These are phyloP conservation scores for Sussaba pulchella DNA, from an alignment of 2,888 invertebrate species.

Conservation along the genomic window DNA sequence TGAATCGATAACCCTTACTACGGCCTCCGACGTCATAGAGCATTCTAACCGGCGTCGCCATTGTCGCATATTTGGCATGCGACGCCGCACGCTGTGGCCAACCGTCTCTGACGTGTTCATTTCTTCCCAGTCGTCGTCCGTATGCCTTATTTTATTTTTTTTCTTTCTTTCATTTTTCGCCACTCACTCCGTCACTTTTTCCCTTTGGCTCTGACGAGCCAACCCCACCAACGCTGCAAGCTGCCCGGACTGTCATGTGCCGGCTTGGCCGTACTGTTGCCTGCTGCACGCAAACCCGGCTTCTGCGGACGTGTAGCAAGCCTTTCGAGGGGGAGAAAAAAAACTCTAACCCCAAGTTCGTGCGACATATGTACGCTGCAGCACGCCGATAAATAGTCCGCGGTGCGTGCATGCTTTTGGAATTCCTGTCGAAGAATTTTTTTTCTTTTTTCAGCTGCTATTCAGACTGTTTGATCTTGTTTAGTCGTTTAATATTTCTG, in stretches of 20 bases:
- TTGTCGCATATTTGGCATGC: conserved; percentile 51
- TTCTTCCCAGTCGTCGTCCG: conserved; percentile 65
- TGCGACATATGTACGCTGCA: conserved; percentile 3
- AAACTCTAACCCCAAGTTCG: conserved; percentile 2
- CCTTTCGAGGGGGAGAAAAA: conserved; percentile 15
- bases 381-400: conserved; percentile 2
- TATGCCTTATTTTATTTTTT: conserved; percentile 41
- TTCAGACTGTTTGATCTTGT: neutral
- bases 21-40: conserved; percentile 15
- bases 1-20: neutral
- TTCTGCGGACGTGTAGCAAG: conserved; percentile 9
- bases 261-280: conserved; percentile 3
- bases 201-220: conserved; percentile 12
- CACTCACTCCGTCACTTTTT: conserved; percentile 27
- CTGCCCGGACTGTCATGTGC: neutral
- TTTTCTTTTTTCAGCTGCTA: neutral
- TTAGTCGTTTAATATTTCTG: neutral
- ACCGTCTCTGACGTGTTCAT: conserved; percentile 75
- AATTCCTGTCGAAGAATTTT: neutral
- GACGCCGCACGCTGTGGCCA: conserved; percentile 48
- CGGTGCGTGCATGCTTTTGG: conserved; percentile 2
- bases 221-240: conserved; percentile 20
- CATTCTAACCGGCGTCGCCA: conserved; percentile 43
- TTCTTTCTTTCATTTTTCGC: no score
- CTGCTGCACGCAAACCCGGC: conserved; percentile 36